Evolutionary conservation across 2,797 vertebrate species (phyloP).

Genomic region (Sebastes jordani): DNA sequence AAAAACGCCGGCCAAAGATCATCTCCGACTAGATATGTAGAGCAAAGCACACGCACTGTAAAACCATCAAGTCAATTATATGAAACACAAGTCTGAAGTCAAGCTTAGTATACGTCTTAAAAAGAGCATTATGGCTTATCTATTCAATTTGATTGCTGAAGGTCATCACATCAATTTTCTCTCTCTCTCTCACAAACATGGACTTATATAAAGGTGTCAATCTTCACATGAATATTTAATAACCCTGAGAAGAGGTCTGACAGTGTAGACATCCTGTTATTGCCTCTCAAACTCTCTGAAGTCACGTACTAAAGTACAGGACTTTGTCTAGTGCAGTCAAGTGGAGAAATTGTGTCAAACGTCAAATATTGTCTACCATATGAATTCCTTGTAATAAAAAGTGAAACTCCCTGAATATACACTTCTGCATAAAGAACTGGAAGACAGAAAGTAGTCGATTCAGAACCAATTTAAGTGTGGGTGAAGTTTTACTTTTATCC

Average conservation of each 20-base stretch:
- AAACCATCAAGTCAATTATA: slow-evolving; percentile 50
- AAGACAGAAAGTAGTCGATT: not conserved
- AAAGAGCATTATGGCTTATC: slow-evolving; percentile 9
- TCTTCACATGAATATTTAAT: slow-evolving; percentile 54
- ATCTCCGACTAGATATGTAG: slow-evolving; percentile 28
- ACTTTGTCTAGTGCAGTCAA: not conserved
- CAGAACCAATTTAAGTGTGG: not conserved
- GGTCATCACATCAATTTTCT: slow-evolving; percentile 38
- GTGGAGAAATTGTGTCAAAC: not conserved
- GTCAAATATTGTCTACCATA: not conserved
- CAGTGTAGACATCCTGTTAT: slow-evolving; percentile 40
- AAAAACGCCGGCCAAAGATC: slow-evolving; percentile 43
- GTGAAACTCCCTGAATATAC: not conserved
- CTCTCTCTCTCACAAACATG: slow-evolving; percentile 33
- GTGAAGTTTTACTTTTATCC: not conserved
- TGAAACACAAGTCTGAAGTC: slow-evolving; percentile 10
- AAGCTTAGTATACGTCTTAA: slow-evolving; percentile 4
- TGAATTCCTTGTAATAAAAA: not conserved
- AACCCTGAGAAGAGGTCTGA: slow-evolving; percentile 34
- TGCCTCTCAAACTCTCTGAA: slow-evolving; percentile 15
- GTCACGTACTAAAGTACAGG: not conserved
- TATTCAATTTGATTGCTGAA: slow-evolving; percentile 39
- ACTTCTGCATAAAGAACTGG: not conserved
- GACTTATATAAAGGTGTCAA: too few relatives aligned
- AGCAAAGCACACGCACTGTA: slow-evolving; percentile 26